Evolutionary conservation across 2,113 vertebrate genomes (phyloP), one percentile per base, ranked within the genome.

Genomic region (Chunga burmeisteri): DNA sequence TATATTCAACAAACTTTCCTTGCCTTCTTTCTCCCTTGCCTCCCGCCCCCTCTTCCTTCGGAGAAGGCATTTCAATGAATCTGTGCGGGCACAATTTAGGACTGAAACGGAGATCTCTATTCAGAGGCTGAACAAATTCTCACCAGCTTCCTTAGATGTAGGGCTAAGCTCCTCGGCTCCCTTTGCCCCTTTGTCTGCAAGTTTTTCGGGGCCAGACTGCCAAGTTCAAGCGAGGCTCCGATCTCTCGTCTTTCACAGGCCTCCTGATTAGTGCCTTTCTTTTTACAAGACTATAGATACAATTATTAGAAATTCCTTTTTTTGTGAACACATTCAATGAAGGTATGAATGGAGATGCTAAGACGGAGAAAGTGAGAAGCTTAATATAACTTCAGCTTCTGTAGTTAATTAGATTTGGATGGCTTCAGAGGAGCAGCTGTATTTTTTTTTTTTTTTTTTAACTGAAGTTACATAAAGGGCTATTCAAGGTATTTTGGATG

Each of bases 321-420:
- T 98, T 98, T 98, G 97, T 98, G 98, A 97, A 96, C 96, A 97
- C 95, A 97, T 91, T 98, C 97, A 98, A 98, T 98, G 98, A 97
- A 98, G 96, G 96, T 96, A 98, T 98, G 97, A 98, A 98, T 98
- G 97, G 98, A 94, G 97, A 97, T 98, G 97, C 97, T 97, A 98
- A 98, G 97, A 96, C 12, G 93, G 94, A 97, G 94, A 98, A 98
- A 98, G 97, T 98, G 98, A 98, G 97, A 98, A 95, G 92, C 98
- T 98, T 97, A 97, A 97, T 96, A 97, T 92, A 97, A 97, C 94
- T 96, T 98, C 93, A 34, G 97, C 95, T 98, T 98, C 97, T 97
- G 97, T 78, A 91, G 94, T 98, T 98, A 98, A 98, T 98, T 98
- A 98, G 98, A 98, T 98, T 98, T 98, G 98, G 97, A 98, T 98